Percentiles rank a stretch among this genome's conserved stretches.
These are phyloP conservation scores for Psophia crepitans DNA, from an alignment of 2,113 vertebrate species.

Conservation along the genomic window DNA sequence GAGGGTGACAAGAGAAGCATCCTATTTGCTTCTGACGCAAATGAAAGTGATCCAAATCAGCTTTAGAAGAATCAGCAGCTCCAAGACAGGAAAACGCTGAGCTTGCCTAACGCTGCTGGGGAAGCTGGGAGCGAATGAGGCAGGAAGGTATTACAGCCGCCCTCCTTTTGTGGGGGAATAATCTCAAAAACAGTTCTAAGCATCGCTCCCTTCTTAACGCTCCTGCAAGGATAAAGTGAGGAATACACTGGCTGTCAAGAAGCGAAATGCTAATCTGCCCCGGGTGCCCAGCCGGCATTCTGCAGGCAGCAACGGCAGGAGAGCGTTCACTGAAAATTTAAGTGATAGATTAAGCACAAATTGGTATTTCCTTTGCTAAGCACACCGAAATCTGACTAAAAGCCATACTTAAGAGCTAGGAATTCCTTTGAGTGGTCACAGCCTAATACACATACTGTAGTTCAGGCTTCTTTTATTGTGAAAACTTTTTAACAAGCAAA, in stretches of 20 bases:
- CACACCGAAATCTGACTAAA: not conserved
- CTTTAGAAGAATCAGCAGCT: not conserved
- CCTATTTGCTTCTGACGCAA: not conserved
- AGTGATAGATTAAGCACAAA: not conserved
- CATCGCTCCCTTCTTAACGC: not conserved
- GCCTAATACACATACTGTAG: not conserved
- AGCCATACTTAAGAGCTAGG: not conserved
- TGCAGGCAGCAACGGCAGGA: not conserved
- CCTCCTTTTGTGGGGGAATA: not conserved
- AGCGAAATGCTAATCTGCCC: not conserved
- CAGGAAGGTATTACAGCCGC: not conserved
- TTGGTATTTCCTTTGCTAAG: not conserved
- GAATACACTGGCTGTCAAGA: rapidly evolving
- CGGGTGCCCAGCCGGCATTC: not conserved
- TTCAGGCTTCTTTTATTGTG: not conserved
- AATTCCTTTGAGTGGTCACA: not conserved
- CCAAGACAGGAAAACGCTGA: not conserved
- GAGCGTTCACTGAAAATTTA: not conserved
- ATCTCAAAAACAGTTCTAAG: not conserved
- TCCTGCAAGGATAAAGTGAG: not conserved
- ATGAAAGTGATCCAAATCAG: not conserved
- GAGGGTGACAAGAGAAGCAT: not conserved
- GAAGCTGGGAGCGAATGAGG: not conserved
- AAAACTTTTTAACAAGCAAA: not conserved
- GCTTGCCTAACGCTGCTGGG: not conserved